Evolutionary conservation across 1,140 invertebrate genomes (phyloP).

Genomic region (Calosoma granatense): DNA sequence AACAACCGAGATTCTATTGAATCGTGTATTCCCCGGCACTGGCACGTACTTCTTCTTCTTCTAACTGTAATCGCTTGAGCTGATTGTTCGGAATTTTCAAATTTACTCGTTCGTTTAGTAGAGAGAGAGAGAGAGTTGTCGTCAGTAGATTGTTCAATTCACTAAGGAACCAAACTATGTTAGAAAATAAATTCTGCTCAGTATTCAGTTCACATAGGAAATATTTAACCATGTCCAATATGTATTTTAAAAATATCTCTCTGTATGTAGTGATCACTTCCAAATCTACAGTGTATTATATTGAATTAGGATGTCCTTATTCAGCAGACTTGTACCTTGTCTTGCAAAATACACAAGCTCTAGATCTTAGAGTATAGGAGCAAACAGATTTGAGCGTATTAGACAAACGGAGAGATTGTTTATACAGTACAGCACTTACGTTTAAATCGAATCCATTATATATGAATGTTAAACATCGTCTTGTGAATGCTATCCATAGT

Average conservation of each 20-base stretch:
- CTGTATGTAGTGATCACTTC: no score
- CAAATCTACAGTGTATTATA: no score
- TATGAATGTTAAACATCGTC: conserved; percentile 3
- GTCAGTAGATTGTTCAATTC: no score
- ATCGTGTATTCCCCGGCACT: background rate
- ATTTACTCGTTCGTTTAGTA: conserved; percentile 7
- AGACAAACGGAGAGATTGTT: background rate
- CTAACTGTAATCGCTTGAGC: no score
- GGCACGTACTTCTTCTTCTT: no score
- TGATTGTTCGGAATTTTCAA: background rate
- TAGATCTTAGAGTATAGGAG: background rate
- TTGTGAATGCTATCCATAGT: background rate
- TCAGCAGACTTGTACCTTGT: background rate
- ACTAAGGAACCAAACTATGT: no score
- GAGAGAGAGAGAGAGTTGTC: no score
- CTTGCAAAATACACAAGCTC: background rate
- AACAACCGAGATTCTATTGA: background rate
- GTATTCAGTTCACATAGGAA: no score
- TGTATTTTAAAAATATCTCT: no score
- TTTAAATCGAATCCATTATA: conserved; percentile 7
- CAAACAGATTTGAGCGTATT: background rate
- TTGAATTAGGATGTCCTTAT: conserved; percentile 4
- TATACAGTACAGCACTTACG: background rate
- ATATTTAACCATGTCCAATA: no score
- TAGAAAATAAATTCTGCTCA: no score